phyloP scores from a whole-genome alignment of 2,888 invertebrate species.

The Lissonota sp. region DNA sequence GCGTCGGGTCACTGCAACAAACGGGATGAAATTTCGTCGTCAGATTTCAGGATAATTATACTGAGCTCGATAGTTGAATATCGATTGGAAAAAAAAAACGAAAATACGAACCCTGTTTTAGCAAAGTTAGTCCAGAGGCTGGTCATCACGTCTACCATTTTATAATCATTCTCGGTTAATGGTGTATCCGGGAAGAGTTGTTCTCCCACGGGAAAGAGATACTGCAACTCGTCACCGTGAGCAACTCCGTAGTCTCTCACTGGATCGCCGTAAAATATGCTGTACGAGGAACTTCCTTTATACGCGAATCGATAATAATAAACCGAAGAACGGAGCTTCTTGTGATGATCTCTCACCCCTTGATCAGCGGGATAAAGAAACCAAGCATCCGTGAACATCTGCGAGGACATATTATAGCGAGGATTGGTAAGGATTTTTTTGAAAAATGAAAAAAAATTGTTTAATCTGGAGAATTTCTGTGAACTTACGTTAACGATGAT shows the following conservation, averaged over 20 bases:
- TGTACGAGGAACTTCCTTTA: conserved; percentile 88
- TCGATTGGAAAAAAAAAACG: too few relatives aligned
- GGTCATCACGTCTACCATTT: conserved; percentile 87
- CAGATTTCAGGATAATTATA: too few relatives aligned
- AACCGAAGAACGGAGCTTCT: conserved; percentile 84
- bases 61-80: too few relatives aligned
- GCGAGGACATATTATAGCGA: too few relatives aligned
- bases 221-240: conserved; percentile 93
- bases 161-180: conserved; percentile 86
- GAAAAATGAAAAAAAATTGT: too few relatives aligned
- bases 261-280: conserved; percentile 89
- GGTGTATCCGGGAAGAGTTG: conserved; percentile 86
- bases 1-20: too few relatives aligned
- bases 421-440: too few relatives aligned
- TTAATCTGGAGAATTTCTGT: background rate
- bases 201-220: conserved; percentile 90
- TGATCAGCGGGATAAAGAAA: conserved; percentile 88
- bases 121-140: conserved; percentile 92
- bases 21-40: too few relatives aligned
- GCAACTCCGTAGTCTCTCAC: conserved; percentile 89
- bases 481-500: conserved; percentile 86
- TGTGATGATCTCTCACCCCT: conserved; percentile 86
- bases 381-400: conserved; percentile 91
- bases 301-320: conserved; percentile 89
- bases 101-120: conserved; percentile 86